Conservation (phyloP, 2,888 invertebrate genomes). For the Laothoe populi region DNA sequence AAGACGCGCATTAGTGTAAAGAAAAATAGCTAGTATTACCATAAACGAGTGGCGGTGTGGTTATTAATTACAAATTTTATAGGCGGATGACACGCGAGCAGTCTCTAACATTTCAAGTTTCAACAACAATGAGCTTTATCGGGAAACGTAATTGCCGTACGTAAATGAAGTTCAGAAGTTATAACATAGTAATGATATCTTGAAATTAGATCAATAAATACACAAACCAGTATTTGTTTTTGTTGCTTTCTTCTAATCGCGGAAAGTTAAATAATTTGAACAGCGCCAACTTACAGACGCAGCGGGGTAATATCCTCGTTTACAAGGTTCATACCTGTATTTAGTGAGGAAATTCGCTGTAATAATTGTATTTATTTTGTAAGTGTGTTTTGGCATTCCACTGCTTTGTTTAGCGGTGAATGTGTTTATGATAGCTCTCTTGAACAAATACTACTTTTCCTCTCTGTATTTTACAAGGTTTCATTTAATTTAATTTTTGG, state of each 20-base stretch:
- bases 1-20: conserved; percentile 75
- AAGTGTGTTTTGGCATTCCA: conserved; percentile 42
- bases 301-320: conserved; percentile 7
- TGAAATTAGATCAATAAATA: conserved; percentile 24
- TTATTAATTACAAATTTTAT: conserved; percentile 80
- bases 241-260: conserved; percentile 6
- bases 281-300: neutral
- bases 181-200: conserved; percentile 19
- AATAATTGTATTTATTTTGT: conserved; percentile 34
- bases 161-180: conserved; percentile 11
- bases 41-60: conserved; percentile 73
- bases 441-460: neutral
- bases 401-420: conserved; percentile 34
- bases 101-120: conserved; percentile 42
- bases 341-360: conserved; percentile 18
- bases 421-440: neutral
- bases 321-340: conserved; percentile 21
- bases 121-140: conserved; percentile 25
- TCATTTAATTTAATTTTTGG: too few relatives aligned
- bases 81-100: conserved; percentile 65
- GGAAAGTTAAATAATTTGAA: neutral
- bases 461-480: too few relatives aligned
- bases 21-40: conserved; percentile 74
- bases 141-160: conserved; percentile 1
- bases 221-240: neutral